A percentile compares a stretch with the other conserved stretches of the same genome.
Conservation (phyloP, 2,888 invertebrate species). For the Ectemnius lituratus region DNA sequence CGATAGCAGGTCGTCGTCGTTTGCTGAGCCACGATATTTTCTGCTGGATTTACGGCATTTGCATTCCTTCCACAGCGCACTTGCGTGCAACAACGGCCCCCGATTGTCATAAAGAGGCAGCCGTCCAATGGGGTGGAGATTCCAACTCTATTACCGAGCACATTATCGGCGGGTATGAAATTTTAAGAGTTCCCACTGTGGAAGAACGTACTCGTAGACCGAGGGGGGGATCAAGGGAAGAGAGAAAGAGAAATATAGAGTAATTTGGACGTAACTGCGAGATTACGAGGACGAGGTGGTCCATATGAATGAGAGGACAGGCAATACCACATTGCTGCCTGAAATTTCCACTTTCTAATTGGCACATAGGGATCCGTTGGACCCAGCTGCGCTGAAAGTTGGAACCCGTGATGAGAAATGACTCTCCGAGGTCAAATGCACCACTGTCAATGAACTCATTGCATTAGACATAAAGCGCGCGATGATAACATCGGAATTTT, state of each 20-base stretch:
- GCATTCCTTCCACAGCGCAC: constrained; percentile 21
- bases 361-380: constrained; percentile 39
- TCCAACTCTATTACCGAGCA: no score
- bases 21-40: constrained; percentile 30
- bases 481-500: constrained; percentile 16
- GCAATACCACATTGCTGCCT: background rate
- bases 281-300: background rate
- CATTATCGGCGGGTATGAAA: no score
- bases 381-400: constrained; percentile 46
- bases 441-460: constrained; percentile 47
- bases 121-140: no score
- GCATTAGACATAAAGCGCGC: constrained; percentile 26
- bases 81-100: no score
- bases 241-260: background rate
- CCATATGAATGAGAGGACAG: background rate
- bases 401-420: constrained; percentile 23
- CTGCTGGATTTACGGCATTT: constrained; percentile 42
- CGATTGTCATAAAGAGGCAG: no score
- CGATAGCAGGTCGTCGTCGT: constrained; percentile 17
- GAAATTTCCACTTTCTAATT: constrained; percentile 7
- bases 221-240: background rate
- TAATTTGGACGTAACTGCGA: background rate
- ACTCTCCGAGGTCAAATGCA: constrained; percentile 44
- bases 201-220: no score
- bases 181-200: no score